Evolutionary conservation across 2,797 vertebrate genomes (phyloP).

Genomic region (Enteromius argenteus): DNA sequence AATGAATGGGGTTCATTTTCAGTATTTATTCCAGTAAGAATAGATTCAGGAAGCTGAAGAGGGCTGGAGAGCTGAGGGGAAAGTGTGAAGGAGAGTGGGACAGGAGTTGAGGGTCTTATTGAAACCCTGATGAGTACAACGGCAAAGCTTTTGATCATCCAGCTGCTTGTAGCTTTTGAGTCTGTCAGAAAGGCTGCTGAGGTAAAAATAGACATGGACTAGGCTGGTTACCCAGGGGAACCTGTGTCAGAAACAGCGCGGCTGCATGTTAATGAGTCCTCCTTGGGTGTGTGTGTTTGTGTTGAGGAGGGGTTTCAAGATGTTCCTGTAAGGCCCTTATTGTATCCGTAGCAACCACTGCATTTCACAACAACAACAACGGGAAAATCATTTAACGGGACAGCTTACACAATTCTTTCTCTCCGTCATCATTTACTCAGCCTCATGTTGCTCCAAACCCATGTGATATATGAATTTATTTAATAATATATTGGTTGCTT

Average conservation of each 20-base stretch:
- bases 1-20: not conserved
- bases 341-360: constrained; percentile 57
- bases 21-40: constrained; percentile 26
- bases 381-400: constrained; percentile 56
- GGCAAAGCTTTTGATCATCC: constrained; percentile 56
- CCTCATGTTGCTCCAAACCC: not conserved
- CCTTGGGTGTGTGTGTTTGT: constrained; percentile 39
- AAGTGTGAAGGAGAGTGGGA: not conserved
- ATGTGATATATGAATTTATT: not conserved
- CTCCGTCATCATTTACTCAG: not conserved
- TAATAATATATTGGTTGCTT: not conserved
- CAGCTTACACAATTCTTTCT: not conserved
- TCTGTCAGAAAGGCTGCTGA: constrained; percentile 47
- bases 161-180: constrained; percentile 42
- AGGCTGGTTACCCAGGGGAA: constrained; percentile 70
- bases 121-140: constrained; percentile 54
- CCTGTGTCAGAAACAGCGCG: constrained; percentile 66
- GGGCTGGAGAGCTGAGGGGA: not conserved
- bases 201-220: constrained; percentile 75
- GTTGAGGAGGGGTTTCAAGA: constrained; percentile 37
- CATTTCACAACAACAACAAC: constrained; percentile 31
- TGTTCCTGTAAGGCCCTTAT: constrained; percentile 64
- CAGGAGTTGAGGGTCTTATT: constrained; percentile 21
- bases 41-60: constrained; percentile 2
- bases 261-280: constrained; percentile 72